These are phyloP conservation scores for Tenthredo distinguenda DNA, from an alignment of 2,888 invertebrate genomes.

Conservation along the genomic window DNA sequence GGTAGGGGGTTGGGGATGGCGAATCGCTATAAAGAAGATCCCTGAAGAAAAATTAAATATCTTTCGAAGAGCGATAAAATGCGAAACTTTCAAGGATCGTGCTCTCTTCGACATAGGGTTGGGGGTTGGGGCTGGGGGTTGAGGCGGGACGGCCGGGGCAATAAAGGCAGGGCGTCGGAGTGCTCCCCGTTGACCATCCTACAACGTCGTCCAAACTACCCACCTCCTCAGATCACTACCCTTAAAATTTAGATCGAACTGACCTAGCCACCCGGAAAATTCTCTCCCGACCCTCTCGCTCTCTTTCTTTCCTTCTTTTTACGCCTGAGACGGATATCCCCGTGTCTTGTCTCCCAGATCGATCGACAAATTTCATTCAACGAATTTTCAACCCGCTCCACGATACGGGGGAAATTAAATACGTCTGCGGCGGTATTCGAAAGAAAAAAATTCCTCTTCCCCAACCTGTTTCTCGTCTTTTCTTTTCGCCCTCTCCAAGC, in stretches of 20 bases:
- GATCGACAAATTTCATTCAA: constrained; percentile 50
- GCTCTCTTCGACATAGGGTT: constrained; percentile 24
- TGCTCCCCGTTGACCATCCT: constrained; percentile 61
- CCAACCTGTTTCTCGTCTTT: not conserved
- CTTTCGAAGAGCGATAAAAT: constrained; percentile 71
- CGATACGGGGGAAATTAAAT: constrained; percentile 5
- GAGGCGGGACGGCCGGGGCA: constrained; percentile 56
- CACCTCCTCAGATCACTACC: constrained; percentile 39
- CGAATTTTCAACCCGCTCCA: constrained; percentile 53
- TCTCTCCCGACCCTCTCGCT: constrained; percentile 48
- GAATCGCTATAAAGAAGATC: constrained; percentile 66
- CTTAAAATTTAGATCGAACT: constrained; percentile 54
- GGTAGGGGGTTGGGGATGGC: constrained; percentile 38
- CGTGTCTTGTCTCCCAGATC: constrained; percentile 18
- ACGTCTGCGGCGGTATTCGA: not conserved
- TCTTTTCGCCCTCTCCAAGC: not conserved
- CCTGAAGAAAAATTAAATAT: constrained; percentile 73
- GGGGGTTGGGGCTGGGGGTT: constrained; percentile 55
- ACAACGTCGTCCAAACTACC: constrained; percentile 45
- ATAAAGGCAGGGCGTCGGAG: constrained; percentile 63
- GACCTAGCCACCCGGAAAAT: constrained; percentile 51
- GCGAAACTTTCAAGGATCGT: constrained; percentile 67
- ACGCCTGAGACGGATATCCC: constrained; percentile 45
- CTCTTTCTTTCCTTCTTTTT: not conserved
- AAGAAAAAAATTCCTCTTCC: no score